A percentile compares a stretch with the other conserved stretches of the same genome.
Conservation (phyloP, 2,888 invertebrate species). For the Drosophila neutralis region DNA sequence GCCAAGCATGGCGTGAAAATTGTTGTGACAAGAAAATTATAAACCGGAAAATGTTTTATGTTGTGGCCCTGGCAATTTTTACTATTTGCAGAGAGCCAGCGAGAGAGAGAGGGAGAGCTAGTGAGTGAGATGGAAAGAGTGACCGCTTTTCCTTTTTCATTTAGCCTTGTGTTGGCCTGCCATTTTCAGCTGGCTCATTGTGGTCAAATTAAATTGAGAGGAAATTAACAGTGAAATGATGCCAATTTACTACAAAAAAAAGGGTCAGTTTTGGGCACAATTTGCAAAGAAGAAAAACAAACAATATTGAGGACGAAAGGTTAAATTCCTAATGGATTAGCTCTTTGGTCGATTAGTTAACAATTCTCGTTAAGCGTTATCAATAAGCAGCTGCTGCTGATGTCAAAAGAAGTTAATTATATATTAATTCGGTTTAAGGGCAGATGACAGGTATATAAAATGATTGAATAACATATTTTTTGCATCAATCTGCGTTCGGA, state of each 20-base stretch:
- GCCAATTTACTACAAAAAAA: conserved; percentile 52
- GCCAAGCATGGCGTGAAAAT: conserved; percentile 80
- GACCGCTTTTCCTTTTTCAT: not conserved
- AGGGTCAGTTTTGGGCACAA: conserved; percentile 11
- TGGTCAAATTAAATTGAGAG: conserved; percentile 65
- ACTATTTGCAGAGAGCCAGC: conserved; percentile 3
- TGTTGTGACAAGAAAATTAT: conserved; percentile 82
- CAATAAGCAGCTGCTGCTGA: not conserved
- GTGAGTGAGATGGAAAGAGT: not conserved
- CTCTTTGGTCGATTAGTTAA: not conserved
- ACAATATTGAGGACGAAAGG: not conserved
- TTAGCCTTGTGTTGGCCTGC: not conserved
- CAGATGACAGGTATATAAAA: not conserved
- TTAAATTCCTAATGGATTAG: not conserved
- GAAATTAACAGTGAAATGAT: conserved; percentile 71
- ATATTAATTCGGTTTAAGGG: not conserved
- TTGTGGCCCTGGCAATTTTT: conserved; percentile 63
- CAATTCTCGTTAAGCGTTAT: not conserved
- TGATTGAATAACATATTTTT: not conserved
- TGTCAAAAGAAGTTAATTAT: not conserved
- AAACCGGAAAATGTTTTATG: conserved; percentile 82
- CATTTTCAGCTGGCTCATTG: conserved; percentile 59
- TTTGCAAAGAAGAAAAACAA: conserved; percentile 5
- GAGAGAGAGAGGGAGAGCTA: not conserved
- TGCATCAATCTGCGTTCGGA: not conserved